Evolutionary conservation across 2,113 vertebrate species (phyloP), one percentile per base, ranked within the genome.

Genomic region (Gadus macrocephalus): DNA sequence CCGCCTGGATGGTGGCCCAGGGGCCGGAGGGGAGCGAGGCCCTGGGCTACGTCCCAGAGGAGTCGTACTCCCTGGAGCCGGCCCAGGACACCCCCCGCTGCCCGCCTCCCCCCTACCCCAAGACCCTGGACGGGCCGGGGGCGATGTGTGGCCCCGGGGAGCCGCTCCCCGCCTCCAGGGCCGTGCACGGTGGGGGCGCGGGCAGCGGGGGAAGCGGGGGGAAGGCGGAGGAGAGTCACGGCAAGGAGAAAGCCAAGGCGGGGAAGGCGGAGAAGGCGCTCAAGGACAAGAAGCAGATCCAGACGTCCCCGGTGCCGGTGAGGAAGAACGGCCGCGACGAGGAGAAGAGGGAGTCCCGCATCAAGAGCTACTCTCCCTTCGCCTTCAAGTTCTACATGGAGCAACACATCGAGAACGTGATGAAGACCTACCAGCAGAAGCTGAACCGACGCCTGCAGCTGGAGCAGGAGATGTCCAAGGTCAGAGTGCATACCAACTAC

Each of bases 371-470:
- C 85, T 99, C 97, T 0, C 97, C 97, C 0, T 98, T 95, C 25
- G 97, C 97, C 20, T 99, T 98, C 77, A 99, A 99, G 83, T 99
- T 99, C 87, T 99, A 98, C 87, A 99, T 99, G 97, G 97, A 99
- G 81, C 97, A 99, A 73, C 97, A 99, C 9, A 94, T 99, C 62
- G 97, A 99, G 84, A 99, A 99, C 0, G 93, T 99, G 79, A 94
- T 99, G 86, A 99, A 99, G 87, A 98, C 95, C 65, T 93, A 98
- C 90, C 96, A 98, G 85, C 97, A 99, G 86, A 99, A 98, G 83
- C 92, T 99, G 31, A 95, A 95, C 82, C 93, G 97, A 42, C 89
- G 97, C 73, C 77, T 98, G 60, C 97, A 99, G 72, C 49, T 99
- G 89, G 97, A 99, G 62, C 96, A 98, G 77, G 97, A 99, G 90